A percentile compares a stretch with the other conserved stretches of the same genome.
phyloP scores from a whole-genome alignment of 2,113 vertebrate genomes.

The Entosphenus tridentatus region DNA sequence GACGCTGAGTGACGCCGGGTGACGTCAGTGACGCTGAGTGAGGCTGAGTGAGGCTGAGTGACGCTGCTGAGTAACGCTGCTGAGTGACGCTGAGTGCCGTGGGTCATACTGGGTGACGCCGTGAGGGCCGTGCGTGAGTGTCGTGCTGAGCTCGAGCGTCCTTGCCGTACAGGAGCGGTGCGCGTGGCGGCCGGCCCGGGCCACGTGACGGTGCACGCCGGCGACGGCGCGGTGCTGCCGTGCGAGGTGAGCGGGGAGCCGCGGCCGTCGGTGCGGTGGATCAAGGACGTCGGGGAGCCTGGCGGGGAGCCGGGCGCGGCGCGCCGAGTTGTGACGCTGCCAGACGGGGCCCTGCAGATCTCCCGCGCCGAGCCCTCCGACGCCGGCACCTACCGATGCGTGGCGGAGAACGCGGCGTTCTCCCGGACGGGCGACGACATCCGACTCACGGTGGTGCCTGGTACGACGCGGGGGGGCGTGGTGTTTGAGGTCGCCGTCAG shows the following conservation, averaged over 20 bases:
- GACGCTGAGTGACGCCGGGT: too few relatives aligned
- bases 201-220: constrained; percentile 11
- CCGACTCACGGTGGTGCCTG: constrained; percentile 48
- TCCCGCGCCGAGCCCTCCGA: constrained; percentile 41
- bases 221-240: constrained; percentile 49
- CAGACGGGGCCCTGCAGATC: constrained; percentile 59
- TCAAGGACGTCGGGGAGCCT: constrained; percentile 53
- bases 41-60: too few relatives aligned
- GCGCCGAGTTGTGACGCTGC: constrained; percentile 34
- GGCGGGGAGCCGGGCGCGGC: constrained; percentile 1
- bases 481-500: too few relatives aligned
- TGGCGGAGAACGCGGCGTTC: constrained; percentile 51
- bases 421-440: constrained; percentile 47
- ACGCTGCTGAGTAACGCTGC: too few relatives aligned
- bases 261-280: constrained; percentile 53
- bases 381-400: constrained; percentile 46
- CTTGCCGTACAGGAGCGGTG: too few relatives aligned
- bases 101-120: too few relatives aligned
- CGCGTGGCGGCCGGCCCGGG: too few relatives aligned
- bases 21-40: too few relatives aligned
- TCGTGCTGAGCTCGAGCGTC: too few relatives aligned
- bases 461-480: constrained; percentile 17
- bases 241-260: constrained; percentile 59
- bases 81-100: too few relatives aligned
- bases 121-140: too few relatives aligned